These are phyloP conservation scores for Drosophila pseudotalamancana DNA, from an alignment of 2,888 invertebrate species.

Conservation along the genomic window DNA sequence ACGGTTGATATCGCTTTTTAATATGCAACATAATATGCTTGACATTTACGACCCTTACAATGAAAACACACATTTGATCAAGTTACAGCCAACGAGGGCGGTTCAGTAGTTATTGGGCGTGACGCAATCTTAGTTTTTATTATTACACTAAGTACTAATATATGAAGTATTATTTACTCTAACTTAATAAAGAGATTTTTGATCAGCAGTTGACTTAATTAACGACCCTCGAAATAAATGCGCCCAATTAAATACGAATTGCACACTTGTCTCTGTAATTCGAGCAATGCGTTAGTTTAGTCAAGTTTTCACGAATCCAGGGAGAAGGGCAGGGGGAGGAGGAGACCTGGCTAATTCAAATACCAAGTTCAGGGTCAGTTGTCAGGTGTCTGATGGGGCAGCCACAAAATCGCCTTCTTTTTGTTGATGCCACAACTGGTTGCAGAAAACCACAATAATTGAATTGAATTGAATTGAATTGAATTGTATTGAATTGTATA, in stretches of 20 bases:
- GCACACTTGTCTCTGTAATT: constrained; percentile 70
- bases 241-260: constrained; percentile 72
- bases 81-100: constrained; percentile 23
- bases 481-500: constrained; percentile 37
- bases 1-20: constrained; percentile 12
- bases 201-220: neutral
- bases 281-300: constrained; percentile 64
- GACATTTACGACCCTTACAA: constrained; percentile 51
- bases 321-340: neutral
- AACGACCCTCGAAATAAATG: constrained; percentile 49
- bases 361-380: constrained; percentile 75
- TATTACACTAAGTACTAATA: no score
- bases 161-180: neutral
- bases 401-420: constrained; percentile 62
- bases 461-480: constrained; percentile 38
- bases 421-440: constrained; percentile 38
- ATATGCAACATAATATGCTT: constrained; percentile 27
- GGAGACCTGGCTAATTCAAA: constrained; percentile 28
- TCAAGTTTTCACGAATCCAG: constrained; percentile 45
- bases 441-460: constrained; percentile 57
- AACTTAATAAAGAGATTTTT: neutral
- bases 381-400: constrained; percentile 49
- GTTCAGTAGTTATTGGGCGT: neutral
- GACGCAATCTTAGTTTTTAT: neutral
- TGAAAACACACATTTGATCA: neutral